A percentile compares a stretch with the other conserved stretches of the same genome.
These are phyloP conservation scores for Gobiocypris rarus DNA, from an alignment of 2,113 vertebrate species.

Conservation along the genomic window DNA sequence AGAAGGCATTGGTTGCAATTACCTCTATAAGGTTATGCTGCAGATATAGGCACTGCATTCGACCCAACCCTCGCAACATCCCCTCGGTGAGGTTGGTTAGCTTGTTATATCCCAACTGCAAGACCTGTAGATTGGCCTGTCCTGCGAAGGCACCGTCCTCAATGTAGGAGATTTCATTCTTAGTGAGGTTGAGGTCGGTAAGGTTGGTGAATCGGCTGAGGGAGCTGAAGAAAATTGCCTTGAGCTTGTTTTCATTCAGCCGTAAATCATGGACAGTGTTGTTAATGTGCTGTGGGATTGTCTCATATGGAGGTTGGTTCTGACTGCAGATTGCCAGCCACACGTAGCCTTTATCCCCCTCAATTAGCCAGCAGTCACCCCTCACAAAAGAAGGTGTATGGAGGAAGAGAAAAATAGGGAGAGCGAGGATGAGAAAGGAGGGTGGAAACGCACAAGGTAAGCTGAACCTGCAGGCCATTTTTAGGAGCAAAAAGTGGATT, in stretches of 20 bases:
- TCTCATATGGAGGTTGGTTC: constrained; percentile 98
- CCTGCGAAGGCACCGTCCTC: constrained; percentile 96
- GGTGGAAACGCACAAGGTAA: constrained; percentile 47
- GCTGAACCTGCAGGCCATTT: constrained; percentile 67
- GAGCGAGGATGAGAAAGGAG: constrained; percentile 58
- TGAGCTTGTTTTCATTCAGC: constrained; percentile 97
- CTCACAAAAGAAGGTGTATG: constrained; percentile 75
- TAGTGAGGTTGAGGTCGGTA: constrained; percentile 97
- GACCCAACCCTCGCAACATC: constrained; percentile 91
- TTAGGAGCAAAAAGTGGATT: constrained; percentile 50
- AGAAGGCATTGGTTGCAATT: constrained; percentile 90
- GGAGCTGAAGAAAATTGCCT: constrained; percentile 91
- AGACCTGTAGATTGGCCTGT: constrained; percentile 93
- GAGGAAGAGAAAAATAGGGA: constrained; percentile 68
- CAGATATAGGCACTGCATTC: constrained; percentile 95
- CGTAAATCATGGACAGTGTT: constrained; percentile 96
- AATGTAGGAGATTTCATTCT: constrained; percentile 97
- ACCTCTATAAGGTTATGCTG: constrained; percentile 98
- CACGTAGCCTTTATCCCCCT: constrained; percentile 97
- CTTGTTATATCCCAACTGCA: constrained; percentile 96
- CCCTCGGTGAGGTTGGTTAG: constrained; percentile 95
- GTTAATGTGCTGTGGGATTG: constrained; percentile 98
- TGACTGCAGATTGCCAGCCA: constrained; percentile 99
- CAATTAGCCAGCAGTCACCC: constrained; percentile 97
- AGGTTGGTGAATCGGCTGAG: constrained; percentile 97